A percentile compares a stretch with the other conserved stretches of the same genome.
Evolutionary conservation across 1,140 invertebrate genomes (phyloP).

Genomic region (Eufriesea mexicana): DNA sequence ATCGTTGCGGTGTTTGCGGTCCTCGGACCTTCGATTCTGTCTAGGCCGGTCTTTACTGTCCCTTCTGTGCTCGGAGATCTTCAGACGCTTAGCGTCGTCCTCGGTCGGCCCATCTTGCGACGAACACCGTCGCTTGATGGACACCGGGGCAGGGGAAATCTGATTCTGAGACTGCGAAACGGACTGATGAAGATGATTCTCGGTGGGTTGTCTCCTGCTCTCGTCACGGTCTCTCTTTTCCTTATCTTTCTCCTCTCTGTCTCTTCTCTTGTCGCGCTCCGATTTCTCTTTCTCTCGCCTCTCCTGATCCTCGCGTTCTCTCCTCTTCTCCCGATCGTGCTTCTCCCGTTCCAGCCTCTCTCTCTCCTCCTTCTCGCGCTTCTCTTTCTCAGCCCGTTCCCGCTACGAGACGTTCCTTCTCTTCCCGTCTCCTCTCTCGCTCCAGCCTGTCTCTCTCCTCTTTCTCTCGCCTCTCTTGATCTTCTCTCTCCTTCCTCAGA

Average conservation of each 20-base stretch:
- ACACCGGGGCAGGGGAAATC: slow-evolving; percentile 84
- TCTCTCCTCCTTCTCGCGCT: slow-evolving; percentile 65
- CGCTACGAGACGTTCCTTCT: slow-evolving; percentile 75
- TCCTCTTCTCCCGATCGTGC: slow-evolving; percentile 61
- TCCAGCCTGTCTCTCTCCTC: slow-evolving; percentile 74
- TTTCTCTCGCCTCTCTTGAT: slow-evolving; percentile 76
- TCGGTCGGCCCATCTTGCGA: slow-evolving; percentile 88
- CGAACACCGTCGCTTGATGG: slow-evolving; percentile 88
- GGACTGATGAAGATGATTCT: slow-evolving; percentile 75
- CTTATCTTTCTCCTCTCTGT: slow-evolving; percentile 68
- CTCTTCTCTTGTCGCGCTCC: slow-evolving; percentile 63
- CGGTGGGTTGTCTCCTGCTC: slow-evolving; percentile 64
- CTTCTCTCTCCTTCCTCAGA: slow-evolving; percentile 80
- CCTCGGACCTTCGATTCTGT: slow-evolving; percentile 79
- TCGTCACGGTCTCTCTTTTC: slow-evolving; percentile 64
- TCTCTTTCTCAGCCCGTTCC: slow-evolving; percentile 65
- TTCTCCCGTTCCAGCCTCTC: slow-evolving; percentile 58
- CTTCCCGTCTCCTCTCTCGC: slow-evolving; percentile 68
- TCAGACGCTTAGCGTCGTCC: slow-evolving; percentile 88
- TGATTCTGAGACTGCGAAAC: slow-evolving; percentile 67
- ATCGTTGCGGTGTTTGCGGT: slow-evolving; percentile 79
- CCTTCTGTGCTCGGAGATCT: slow-evolving; percentile 85
- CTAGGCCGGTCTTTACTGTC: slow-evolving; percentile 88
- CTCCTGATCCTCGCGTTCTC: slow-evolving; percentile 70
- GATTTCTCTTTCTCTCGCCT: slow-evolving; percentile 66